Conservation (phyloP, 2,113 vertebrate species). For the Epinephelus cyanopodus region DNA sequence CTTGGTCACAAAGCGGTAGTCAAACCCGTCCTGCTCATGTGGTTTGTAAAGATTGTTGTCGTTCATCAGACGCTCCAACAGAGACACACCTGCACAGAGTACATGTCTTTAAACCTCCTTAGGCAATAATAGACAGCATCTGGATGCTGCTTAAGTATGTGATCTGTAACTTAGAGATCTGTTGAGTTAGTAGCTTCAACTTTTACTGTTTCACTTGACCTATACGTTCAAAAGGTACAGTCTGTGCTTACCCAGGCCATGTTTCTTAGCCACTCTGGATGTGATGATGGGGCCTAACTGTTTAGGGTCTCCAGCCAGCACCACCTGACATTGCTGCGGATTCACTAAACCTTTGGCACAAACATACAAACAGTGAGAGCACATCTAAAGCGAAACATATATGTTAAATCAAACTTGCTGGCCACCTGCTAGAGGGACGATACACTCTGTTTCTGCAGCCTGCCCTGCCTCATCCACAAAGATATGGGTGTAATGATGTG, state of each 20-base stretch:
- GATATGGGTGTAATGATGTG: conserved; percentile 87
- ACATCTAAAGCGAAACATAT: too few relatives aligned
- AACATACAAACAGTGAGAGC: neutral
- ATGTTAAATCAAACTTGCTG: neutral
- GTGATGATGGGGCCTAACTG: conserved; percentile 89
- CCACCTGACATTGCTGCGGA: conserved; percentile 85
- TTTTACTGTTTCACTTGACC: neutral
- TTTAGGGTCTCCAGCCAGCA: conserved; percentile 92
- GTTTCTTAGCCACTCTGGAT: conserved; percentile 82
- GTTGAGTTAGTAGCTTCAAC: neutral
- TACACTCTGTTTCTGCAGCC: conserved; percentile 86
- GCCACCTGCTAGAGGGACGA: conserved; percentile 88
- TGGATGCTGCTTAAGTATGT: neutral
- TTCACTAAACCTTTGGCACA: conserved; percentile 84
- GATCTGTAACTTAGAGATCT: neutral
- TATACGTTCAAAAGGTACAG: neutral
- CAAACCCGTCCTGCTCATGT: conserved; percentile 55
- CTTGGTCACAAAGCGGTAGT: conserved; percentile 89
- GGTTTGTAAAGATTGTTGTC: conserved; percentile 86
- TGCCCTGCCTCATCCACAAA: conserved; percentile 93
- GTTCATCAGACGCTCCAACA: conserved; percentile 91
- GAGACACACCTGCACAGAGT: conserved; percentile 80
- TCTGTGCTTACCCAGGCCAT: conserved; percentile 84
- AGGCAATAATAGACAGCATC: neutral
- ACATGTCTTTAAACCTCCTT: neutral